phyloP scores from a whole-genome alignment of 1,140 invertebrate genomes.

The Bombus sylvicola region DNA sequence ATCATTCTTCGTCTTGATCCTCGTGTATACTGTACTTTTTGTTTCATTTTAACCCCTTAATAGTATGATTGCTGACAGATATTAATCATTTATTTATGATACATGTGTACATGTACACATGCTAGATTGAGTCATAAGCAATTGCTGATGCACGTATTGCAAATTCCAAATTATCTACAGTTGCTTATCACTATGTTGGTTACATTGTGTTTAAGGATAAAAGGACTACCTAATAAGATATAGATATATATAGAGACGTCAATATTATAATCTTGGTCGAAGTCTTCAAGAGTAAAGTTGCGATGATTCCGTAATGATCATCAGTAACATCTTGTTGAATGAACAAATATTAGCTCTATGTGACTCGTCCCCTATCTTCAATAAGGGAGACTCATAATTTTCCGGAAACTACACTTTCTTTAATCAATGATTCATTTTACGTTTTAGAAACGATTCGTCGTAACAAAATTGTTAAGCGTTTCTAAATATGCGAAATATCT shows the following conservation, averaged over 20 bases:
- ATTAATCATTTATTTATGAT: neutral
- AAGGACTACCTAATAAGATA: too few relatives aligned
- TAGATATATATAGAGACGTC: too few relatives aligned
- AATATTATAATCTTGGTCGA: too few relatives aligned
- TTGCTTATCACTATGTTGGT: too few relatives aligned
- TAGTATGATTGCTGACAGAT: neutral
- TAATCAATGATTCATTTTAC: neutral
- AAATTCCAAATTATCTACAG: too few relatives aligned
- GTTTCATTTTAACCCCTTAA: neutral
- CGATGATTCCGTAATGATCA: too few relatives aligned
- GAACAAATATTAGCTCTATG: neutral
- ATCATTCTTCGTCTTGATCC: constrained; percentile 50
- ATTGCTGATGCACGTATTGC: too few relatives aligned
- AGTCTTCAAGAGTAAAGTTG: neutral
- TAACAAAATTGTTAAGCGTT: neutral
- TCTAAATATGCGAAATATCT: neutral
- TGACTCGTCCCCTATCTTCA: neutral
- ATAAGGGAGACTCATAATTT: too few relatives aligned
- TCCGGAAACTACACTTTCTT: neutral
- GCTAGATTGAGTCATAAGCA: too few relatives aligned
- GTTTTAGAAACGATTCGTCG: neutral
- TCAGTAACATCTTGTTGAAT: neutral
- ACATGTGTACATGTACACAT: too few relatives aligned
- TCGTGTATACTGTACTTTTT: neutral
- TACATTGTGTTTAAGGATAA: too few relatives aligned